These are phyloP conservation scores for Aphelocoma californica DNA, from an alignment of 2,797 vertebrate genomes.

Conservation along the genomic window DNA sequence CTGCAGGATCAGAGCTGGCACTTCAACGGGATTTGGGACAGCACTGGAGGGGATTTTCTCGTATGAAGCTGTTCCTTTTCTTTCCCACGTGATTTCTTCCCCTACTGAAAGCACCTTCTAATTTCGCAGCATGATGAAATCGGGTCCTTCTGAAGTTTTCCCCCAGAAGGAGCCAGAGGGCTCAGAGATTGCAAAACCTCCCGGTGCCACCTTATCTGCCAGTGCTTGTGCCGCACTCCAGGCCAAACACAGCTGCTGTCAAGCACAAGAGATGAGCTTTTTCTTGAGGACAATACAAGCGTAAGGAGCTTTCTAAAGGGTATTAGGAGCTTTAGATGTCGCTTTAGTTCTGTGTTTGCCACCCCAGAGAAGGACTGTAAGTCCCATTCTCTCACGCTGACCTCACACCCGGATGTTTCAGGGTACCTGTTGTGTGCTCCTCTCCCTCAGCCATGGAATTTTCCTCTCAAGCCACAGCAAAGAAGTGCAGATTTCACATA, in stretches of 20 bases:
- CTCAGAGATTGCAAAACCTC: background rate
- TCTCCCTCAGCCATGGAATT: background rate
- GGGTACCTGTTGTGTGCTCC: background rate
- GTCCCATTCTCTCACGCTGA: background rate
- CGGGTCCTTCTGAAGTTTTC: background rate
- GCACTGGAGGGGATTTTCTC: background rate
- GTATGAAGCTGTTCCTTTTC: rapidly evolving
- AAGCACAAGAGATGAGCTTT: background rate
- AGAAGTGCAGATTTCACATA: background rate
- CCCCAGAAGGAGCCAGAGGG: background rate
- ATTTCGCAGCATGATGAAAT: background rate
- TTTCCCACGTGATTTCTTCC: background rate
- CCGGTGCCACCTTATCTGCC: background rate
- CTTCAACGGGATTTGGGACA: rapidly evolving
- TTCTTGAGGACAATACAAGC: background rate
- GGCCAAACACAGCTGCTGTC: constrained; percentile 13
- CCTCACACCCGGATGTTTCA: background rate
- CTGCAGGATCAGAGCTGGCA: background rate
- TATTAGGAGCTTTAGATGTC: background rate
- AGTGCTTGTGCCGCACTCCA: background rate
- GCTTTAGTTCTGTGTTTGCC: background rate
- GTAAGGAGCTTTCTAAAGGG: background rate
- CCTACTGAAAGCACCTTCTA: background rate
- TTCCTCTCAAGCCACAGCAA: background rate
- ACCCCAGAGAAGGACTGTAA: background rate